Conservation (phyloP, 23 tunicate species). For the Trididemnum nubilum region DNA sequence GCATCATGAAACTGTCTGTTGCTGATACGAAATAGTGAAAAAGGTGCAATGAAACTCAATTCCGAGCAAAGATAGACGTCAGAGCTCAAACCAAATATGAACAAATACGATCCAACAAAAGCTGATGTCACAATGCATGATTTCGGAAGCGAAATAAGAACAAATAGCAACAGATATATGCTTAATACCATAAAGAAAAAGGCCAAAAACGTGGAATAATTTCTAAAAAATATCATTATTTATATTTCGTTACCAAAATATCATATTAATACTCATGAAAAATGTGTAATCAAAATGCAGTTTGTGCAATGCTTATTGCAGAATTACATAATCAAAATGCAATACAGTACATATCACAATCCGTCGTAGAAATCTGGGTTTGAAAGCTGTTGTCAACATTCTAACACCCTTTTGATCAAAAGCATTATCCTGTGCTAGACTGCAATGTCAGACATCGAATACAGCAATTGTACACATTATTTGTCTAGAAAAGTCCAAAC, state of each 20-base stretch:
- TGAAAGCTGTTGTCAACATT: too few species aligned
- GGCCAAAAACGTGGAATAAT: neutral
- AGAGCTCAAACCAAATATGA: neutral
- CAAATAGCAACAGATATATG: neutral
- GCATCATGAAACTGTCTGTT: neutral
- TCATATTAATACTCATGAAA: too few species aligned
- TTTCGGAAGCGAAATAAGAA: neutral
- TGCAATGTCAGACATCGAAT: too few species aligned
- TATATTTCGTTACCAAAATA: neutral
- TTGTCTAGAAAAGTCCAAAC: too few species aligned
- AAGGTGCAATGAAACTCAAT: neutral
- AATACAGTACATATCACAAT: too few species aligned
- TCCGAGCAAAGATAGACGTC: neutral
- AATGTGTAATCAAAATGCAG: too few species aligned
- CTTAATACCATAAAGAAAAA: neutral
- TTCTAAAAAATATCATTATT: neutral
- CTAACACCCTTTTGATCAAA: too few species aligned
- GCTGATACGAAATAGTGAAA: neutral
- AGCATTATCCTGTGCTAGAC: too few species aligned
- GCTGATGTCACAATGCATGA: slow-evolving; percentile 23
- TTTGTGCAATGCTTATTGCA: too few species aligned
- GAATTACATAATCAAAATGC: too few species aligned
- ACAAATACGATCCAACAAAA: slow-evolving; percentile 20
- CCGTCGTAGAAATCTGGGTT: too few species aligned
- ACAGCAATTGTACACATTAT: too few species aligned